Percentiles rank a stretch among this genome's conserved stretches.
Evolutionary conservation across 2,888 invertebrate genomes (phyloP).

Genomic region (Cerastoderma edule): DNA sequence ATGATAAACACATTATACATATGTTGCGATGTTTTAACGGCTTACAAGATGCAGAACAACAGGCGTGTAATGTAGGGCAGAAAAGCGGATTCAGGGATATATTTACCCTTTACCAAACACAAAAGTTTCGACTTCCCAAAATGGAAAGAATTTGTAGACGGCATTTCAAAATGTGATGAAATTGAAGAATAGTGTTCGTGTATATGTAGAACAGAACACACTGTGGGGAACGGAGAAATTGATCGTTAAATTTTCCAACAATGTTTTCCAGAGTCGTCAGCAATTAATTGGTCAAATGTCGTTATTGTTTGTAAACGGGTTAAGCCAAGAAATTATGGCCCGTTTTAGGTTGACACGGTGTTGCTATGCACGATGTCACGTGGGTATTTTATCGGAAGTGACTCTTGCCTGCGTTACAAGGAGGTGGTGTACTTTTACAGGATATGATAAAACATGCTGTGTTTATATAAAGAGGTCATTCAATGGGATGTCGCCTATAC

Average conservation of each 20-base stretch:
- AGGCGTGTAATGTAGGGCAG: too few species aligned
- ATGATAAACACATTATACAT: too few species aligned
- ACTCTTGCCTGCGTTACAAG: too few species aligned
- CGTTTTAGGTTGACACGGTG: background rate
- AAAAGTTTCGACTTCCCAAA: background rate
- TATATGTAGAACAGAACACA: background rate
- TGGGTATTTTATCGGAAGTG: too few species aligned
- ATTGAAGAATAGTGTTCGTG: background rate
- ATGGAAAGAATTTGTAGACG: background rate
- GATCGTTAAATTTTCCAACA: background rate
- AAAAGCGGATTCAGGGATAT: too few species aligned
- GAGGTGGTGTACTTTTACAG: too few species aligned
- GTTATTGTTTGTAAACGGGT: background rate
- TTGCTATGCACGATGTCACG: too few species aligned
- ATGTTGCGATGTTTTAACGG: too few species aligned
- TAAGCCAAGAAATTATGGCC: background rate
- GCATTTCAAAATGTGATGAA: background rate
- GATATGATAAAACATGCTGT: too few species aligned
- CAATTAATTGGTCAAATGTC: background rate
- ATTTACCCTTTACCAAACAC: slow-evolving; percentile 7
- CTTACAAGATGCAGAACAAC: too few species aligned
- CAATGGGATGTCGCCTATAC: too few species aligned
- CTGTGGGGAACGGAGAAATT: background rate
- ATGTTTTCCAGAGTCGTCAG: background rate
- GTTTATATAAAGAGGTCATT: too few species aligned